A percentile compares a stretch with the other conserved stretches of the same genome.
Evolutionary conservation across 2,797 vertebrate genomes (phyloP).

Genomic region (Xiphorhynchus erythropygius): DNA sequence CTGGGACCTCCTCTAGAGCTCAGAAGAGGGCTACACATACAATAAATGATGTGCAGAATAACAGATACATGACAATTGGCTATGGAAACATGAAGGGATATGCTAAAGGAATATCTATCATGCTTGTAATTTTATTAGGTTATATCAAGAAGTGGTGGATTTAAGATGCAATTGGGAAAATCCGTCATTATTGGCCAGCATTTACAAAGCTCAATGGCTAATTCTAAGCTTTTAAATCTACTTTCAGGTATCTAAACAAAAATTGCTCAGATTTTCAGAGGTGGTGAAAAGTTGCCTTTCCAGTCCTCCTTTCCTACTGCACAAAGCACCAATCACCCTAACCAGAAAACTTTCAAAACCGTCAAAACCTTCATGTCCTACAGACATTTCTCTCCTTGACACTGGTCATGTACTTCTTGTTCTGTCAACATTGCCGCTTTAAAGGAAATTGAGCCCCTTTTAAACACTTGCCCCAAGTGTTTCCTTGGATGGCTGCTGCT

Average conservation of each 20-base stretch:
- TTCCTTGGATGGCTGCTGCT: neutral
- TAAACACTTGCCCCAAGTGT: neutral
- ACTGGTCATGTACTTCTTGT: neutral
- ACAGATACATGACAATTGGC: slow-evolving; percentile 1
- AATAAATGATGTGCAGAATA: neutral
- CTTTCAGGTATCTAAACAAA: neutral
- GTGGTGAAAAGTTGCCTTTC: slow-evolving; percentile 14
- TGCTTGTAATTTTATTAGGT: neutral
- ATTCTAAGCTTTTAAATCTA: neutral
- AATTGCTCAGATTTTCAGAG: neutral
- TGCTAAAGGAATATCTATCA: slow-evolving; percentile 10
- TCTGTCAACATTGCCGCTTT: neutral
- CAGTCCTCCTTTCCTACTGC: neutral
- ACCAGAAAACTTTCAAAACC: neutral
- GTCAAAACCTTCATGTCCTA: neutral
- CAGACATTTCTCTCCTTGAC: neutral
- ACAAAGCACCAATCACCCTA: neutral
- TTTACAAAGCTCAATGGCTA: neutral
- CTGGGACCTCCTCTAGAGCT: slow-evolving; percentile 3
- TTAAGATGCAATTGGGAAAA: slow-evolving; percentile 37
- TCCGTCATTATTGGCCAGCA: neutral
- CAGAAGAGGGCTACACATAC: neutral
- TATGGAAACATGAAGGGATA: slow-evolving; percentile 3
- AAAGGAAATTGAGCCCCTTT: neutral
- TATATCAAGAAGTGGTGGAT: slow-evolving; percentile 23